phyloP scores from a whole-genome alignment of 2,888 invertebrate species.

The Drosophila borborema region DNA sequence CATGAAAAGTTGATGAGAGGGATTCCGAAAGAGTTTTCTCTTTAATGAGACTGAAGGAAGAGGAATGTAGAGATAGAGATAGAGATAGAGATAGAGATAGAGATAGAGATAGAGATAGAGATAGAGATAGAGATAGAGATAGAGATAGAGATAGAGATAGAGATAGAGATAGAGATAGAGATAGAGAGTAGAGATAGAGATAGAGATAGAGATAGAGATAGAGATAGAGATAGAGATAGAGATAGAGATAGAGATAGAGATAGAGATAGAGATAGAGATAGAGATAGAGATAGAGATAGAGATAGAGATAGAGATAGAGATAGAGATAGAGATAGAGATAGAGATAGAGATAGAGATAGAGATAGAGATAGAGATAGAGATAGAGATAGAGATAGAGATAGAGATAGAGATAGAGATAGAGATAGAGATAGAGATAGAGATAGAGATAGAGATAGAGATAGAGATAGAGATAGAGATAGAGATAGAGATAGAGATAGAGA shows the following conservation, averaged over 20 bases:
- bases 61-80: not conserved
- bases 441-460: not conserved
- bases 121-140: not conserved
- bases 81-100: not conserved
- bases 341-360: not conserved
- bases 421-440: not conserved
- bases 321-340: not conserved
- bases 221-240: not conserved
- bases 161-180: not conserved
- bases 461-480: not conserved
- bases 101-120: not conserved
- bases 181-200: not conserved
- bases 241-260: not conserved
- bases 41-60: not conserved
- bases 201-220: not conserved
- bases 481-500: not conserved
- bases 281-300: not conserved
- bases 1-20: not conserved
- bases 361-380: not conserved
- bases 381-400: not conserved
- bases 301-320: not conserved
- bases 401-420: not conserved
- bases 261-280: not conserved
- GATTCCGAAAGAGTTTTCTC: not conserved
- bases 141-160: not conserved